phyloP scores from a whole-genome alignment of 2,113 vertebrate species.

The Paraplagusia blochii region DNA sequence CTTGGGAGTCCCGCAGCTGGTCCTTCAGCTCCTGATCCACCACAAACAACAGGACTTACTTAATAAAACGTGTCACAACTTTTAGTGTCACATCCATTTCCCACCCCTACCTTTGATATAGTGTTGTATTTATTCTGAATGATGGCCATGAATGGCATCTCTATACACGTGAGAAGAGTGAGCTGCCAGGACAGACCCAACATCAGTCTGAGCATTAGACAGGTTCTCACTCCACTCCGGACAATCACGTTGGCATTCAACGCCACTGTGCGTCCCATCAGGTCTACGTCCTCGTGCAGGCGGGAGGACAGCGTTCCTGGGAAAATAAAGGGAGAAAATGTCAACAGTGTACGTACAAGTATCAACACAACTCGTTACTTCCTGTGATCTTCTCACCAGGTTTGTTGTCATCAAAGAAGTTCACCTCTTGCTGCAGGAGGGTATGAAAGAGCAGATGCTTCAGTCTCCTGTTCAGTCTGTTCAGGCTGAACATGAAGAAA shows the following conservation, averaged over 20 bases:
- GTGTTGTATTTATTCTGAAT: constrained; percentile 73
- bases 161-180: constrained; percentile 78
- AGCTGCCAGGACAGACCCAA: constrained; percentile 78
- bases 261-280: constrained; percentile 81
- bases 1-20: constrained; percentile 78
- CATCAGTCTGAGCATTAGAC: constrained; percentile 81
- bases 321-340: background rate
- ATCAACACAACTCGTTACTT: background rate
- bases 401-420: constrained; percentile 74
- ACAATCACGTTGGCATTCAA: constrained; percentile 77
- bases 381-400: constrained; percentile 56
- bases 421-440: constrained; percentile 72
- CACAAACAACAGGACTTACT: background rate
- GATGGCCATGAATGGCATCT: constrained; percentile 69
- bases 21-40: constrained; percentile 61
- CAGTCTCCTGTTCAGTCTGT: constrained; percentile 72
- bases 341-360: background rate
- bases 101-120: constrained; percentile 67
- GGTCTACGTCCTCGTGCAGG: constrained; percentile 77
- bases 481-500: constrained; percentile 66
- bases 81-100: too few species aligned
- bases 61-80: background rate
- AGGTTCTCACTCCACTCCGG: constrained; percentile 75
- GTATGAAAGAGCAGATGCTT: constrained; percentile 68
- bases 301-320: constrained; percentile 80